Percentiles rank a stretch among this genome's conserved stretches.
Conservation (phyloP, 2,888 invertebrate genomes). For the Pollenia griseotomentosa region DNA sequence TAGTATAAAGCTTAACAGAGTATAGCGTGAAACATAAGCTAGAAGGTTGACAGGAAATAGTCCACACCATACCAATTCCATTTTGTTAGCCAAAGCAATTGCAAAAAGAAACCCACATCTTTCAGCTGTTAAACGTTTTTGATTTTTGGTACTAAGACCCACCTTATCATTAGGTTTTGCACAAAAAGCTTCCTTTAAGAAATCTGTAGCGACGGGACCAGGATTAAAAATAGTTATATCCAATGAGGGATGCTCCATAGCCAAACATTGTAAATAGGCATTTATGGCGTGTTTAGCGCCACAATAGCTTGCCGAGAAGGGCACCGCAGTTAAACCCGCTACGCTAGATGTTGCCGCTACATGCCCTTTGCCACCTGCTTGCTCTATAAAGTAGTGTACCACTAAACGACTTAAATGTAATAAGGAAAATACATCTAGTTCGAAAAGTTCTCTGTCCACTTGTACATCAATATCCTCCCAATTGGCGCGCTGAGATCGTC, state of each 20-base stretch:
- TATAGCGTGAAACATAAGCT: constrained; percentile 87
- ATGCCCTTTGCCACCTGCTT: constrained; percentile 86
- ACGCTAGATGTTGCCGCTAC: constrained; percentile 90
- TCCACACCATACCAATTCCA: constrained; percentile 89
- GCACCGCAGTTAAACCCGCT: constrained; percentile 88
- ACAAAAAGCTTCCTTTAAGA: constrained; percentile 89
- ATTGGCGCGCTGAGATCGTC: constrained; percentile 89
- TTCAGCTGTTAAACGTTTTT: constrained; percentile 85
- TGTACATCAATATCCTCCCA: constrained; percentile 89
- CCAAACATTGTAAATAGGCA: constrained; percentile 90
- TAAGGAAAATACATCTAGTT: constrained; percentile 90
- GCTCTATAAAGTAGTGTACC: constrained; percentile 86
- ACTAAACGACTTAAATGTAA: constrained; percentile 89
- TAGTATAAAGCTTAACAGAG: constrained; percentile 80
- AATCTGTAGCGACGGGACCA: constrained; percentile 90
- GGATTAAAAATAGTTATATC: constrained; percentile 90
- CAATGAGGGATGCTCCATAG: constrained; percentile 86
- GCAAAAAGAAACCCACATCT: constrained; percentile 87
- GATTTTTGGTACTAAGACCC: constrained; percentile 82
- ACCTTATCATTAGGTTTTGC: constrained; percentile 86
- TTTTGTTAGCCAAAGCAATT: constrained; percentile 86
- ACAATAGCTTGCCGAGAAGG: constrained; percentile 89
- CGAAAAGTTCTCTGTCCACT: constrained; percentile 90
- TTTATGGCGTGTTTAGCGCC: constrained; percentile 91
- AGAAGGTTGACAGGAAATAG: constrained; percentile 87